A percentile compares a stretch with the other conserved stretches of the same genome.
Conservation (phyloP, 2,797 vertebrate genomes). For the Loriculus beryllinus region DNA sequence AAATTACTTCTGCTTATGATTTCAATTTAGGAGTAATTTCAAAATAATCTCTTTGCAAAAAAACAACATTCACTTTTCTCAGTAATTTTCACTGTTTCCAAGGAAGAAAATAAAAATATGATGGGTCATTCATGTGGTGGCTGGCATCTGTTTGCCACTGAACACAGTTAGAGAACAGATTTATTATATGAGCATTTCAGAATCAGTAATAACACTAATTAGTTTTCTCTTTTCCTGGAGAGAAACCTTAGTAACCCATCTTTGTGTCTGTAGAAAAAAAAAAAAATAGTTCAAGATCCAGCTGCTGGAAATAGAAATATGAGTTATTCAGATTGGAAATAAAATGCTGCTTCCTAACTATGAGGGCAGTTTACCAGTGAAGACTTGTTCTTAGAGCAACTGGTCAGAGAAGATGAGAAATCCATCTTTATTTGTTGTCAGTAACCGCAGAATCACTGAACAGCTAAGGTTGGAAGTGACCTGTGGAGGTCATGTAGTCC, state of each 20-base stretch:
- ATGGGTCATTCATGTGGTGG: constrained; percentile 35
- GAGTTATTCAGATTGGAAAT: not conserved
- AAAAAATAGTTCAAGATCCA: not conserved
- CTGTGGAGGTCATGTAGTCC: not conserved
- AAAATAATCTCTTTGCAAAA: constrained; percentile 17
- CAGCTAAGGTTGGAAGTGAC: not conserved
- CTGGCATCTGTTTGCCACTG: constrained; percentile 14
- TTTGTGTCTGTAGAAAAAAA: not conserved
- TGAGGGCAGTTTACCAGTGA: not conserved
- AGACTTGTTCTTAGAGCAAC: not conserved
- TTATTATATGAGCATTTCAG: constrained; percentile 22
- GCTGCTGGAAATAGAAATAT: not conserved
- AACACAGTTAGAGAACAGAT: constrained; percentile 11
- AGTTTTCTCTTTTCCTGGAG: constrained; percentile 33
- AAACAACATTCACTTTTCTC: not conserved
- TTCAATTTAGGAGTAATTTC: constrained; percentile 48
- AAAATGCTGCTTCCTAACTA: not conserved
- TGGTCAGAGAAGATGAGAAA: not conserved
- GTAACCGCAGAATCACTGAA: not conserved
- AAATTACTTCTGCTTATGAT: constrained; percentile 26
- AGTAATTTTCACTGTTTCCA: constrained; percentile 5
- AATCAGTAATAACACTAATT: constrained; percentile 35
- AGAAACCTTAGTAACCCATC: not conserved
- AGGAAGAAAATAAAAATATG: constrained; percentile 35
- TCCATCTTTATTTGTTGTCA: not conserved